These are phyloP conservation scores for Taxidea taxus DNA, from an alignment of 2,113 vertebrate species.

Conservation along the genomic window DNA sequence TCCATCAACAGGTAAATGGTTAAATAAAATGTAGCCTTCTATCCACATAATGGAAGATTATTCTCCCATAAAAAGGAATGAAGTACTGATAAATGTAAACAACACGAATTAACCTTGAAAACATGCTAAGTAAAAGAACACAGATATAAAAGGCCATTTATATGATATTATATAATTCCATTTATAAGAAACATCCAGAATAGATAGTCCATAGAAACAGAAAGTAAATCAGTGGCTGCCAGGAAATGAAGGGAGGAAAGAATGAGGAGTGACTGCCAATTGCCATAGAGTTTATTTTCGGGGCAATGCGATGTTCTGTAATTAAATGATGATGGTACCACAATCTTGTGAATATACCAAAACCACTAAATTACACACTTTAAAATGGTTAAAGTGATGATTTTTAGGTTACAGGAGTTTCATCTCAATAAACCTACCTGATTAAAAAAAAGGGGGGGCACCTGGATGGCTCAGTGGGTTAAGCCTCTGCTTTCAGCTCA, in stretches of 20 bases:
- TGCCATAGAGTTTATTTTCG: neutral
- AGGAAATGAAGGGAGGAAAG: neutral
- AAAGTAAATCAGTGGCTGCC: neutral
- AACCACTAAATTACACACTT: neutral
- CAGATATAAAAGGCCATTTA: neutral
- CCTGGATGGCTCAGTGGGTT: no score
- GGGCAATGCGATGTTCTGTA: neutral
- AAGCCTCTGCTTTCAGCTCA: no score
- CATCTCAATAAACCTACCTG: neutral
- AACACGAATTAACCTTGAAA: neutral
- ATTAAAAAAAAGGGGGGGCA: neutral
- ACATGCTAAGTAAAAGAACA: neutral
- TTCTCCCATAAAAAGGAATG: neutral
- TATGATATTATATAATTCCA: neutral
- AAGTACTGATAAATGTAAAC: neutral
- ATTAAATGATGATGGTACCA: neutral
- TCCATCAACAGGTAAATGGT: neutral
- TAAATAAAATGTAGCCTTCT: neutral
- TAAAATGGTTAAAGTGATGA: neutral
- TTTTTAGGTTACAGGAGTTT: neutral
- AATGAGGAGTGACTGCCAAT: neutral
- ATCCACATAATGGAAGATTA: neutral
- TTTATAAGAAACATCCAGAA: neutral
- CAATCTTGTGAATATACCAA: neutral
- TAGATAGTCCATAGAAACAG: neutral